Evolutionary conservation across 2,797 vertebrate species (phyloP).

Genomic region (Gymnothorax reevesii): DNA sequence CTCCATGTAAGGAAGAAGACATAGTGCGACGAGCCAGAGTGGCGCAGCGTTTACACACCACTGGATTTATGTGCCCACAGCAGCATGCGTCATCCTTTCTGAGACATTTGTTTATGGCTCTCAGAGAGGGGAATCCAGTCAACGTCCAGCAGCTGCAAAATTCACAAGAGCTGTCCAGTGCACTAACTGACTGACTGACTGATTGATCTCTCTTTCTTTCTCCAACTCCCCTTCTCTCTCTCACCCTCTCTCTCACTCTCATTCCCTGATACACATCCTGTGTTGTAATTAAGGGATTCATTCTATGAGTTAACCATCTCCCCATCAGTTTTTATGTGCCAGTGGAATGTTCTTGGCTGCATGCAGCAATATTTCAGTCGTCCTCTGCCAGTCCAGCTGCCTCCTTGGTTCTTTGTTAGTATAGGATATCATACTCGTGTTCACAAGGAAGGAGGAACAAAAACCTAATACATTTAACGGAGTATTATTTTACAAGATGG

Average conservation of each 20-base stretch:
- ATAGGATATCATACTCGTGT: background rate
- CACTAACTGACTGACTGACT: background rate
- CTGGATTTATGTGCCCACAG: slow-evolving; percentile 65
- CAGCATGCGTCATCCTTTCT: slow-evolving; percentile 57
- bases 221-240: background rate
- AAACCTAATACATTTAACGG: background rate
- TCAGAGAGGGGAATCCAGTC: slow-evolving; percentile 31
- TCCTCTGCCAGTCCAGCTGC: background rate
- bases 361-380: background rate
- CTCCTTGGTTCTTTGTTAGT: background rate
- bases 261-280: background rate
- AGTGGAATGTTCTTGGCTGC: background rate
- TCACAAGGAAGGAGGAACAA: background rate
- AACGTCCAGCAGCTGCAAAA: slow-evolving; percentile 1
- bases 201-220: background rate
- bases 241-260: background rate
- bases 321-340: background rate
- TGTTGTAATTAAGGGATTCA: background rate
- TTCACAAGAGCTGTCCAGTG: background rate
- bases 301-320: background rate
- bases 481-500: background rate
- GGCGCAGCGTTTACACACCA: slow-evolving; percentile 68
- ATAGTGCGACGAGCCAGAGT: slow-evolving; percentile 61
- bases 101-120: slow-evolving; percentile 31
- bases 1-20: slow-evolving; percentile 72